Evolutionary conservation across 2,888 invertebrate species (phyloP).

Genomic region (Pterobdella sp.): DNA sequence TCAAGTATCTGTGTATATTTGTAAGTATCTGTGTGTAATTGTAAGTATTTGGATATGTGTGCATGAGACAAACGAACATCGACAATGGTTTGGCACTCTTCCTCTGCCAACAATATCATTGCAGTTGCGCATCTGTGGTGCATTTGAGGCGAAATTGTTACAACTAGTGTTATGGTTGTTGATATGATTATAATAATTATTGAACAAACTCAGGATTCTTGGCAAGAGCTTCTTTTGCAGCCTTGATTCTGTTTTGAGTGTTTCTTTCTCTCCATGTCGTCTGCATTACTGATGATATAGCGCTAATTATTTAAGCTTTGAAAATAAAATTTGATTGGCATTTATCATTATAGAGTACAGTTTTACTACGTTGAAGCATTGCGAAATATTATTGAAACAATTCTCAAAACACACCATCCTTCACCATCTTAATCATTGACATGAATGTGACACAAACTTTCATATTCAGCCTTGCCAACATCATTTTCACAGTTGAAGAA

Average conservation of each 20-base stretch:
- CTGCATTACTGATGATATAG: conserved; percentile 65
- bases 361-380: neutral
- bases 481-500: conserved; percentile 88
- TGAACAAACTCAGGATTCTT: conserved; percentile 65
- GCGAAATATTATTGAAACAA: no score
- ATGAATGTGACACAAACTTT: conserved; percentile 56
- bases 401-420: neutral
- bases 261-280: conserved; percentile 92
- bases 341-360: neutral
- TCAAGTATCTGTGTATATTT: neutral
- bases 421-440: neutral
- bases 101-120: conserved; percentile 86
- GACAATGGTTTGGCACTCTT: conserved; percentile 82
- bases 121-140: conserved; percentile 74
- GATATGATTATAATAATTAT: neutral
- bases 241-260: conserved; percentile 78
- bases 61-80: conserved; percentile 57
- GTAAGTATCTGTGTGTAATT: neutral
- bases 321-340: neutral
- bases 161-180: neutral
- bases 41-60: neutral
- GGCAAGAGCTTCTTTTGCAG: conserved; percentile 79
- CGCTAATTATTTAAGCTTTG: neutral
- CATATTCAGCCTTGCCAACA: conserved; percentile 75
- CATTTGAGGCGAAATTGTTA: neutral